phyloP scores from a whole-genome alignment of 2,888 invertebrate species.

The Mellilla xanthometata region DNA sequence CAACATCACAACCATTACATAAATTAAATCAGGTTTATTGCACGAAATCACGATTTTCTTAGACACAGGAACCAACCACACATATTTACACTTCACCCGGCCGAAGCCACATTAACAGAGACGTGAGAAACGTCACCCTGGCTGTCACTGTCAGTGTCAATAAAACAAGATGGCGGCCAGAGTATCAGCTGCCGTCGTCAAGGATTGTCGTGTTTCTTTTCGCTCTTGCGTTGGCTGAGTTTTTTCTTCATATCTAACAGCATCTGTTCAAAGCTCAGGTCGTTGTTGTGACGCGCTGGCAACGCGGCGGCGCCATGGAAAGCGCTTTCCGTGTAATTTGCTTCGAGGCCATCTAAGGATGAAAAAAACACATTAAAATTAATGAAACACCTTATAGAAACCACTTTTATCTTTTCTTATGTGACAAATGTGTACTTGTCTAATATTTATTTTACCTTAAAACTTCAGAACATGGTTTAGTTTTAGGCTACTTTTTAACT shows the following conservation, averaged over 20 bases:
- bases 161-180: constrained; percentile 22
- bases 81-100: not conserved
- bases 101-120: not conserved
- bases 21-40: constrained; percentile 23
- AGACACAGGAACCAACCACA: not conserved
- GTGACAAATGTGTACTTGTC: no score
- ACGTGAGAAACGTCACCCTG: constrained; percentile 9
- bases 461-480: no score
- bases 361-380: no score
- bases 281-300: constrained; percentile 54
- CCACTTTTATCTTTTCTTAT: no score
- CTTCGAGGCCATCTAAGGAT: constrained; percentile 66
- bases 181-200: constrained; percentile 52
- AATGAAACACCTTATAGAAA: no score
- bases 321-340: constrained; percentile 70
- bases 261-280: constrained; percentile 85
- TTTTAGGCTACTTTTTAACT: no score
- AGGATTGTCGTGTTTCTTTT: constrained; percentile 56
- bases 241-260: constrained; percentile 85
- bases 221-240: constrained; percentile 80
- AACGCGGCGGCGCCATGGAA: constrained; percentile 59
- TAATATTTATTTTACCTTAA: no score
- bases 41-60: constrained; percentile 22
- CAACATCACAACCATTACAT: no score
- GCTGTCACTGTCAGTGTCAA: constrained; percentile 25